Percentiles rank a stretch among this genome's conserved stretches.
Conservation (phyloP, 1,140 invertebrate genomes). For the Arctopsyche grandis region DNA sequence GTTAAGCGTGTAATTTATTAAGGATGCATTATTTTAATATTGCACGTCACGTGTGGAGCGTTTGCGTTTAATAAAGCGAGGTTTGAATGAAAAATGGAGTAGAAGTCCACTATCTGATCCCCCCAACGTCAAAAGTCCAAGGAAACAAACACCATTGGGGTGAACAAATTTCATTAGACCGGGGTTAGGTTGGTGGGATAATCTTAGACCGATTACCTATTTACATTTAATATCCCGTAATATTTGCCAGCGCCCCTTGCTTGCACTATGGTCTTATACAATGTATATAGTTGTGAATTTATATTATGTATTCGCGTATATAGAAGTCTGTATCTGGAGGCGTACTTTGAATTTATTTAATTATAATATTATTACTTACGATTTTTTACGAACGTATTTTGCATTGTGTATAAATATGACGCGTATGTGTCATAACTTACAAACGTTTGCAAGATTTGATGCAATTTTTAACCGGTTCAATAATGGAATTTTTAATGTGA, state of each 20-base stretch:
- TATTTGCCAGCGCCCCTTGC: constrained; percentile 42
- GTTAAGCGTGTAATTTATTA: too few relatives aligned
- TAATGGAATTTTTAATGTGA: too few relatives aligned
- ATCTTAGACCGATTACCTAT: constrained; percentile 50
- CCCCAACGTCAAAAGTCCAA: constrained; percentile 28
- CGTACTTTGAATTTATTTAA: too few relatives aligned
- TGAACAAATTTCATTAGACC: constrained; percentile 53
- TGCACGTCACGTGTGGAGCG: too few relatives aligned
- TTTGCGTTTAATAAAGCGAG: constrained; percentile 5
- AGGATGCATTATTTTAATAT: too few relatives aligned
- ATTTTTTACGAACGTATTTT: too few relatives aligned
- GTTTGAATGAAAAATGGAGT: constrained; percentile 24
- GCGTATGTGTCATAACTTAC: neutral
- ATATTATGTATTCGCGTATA: too few relatives aligned
- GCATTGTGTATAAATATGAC: neutral
- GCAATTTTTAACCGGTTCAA: neutral
- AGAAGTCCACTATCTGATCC: constrained; percentile 23
- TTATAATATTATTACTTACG: too few relatives aligned
- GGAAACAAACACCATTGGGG: constrained; percentile 38
- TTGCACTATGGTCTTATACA: constrained; percentile 24
- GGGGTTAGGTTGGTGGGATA: constrained; percentile 42
- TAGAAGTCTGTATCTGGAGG: too few relatives aligned
- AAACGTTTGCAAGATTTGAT: neutral
- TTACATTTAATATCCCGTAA: constrained; percentile 54
- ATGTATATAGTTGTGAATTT: too few relatives aligned